phyloP scores from a whole-genome alignment of 2,888 invertebrate species.

The Amiota mariae region DNA sequence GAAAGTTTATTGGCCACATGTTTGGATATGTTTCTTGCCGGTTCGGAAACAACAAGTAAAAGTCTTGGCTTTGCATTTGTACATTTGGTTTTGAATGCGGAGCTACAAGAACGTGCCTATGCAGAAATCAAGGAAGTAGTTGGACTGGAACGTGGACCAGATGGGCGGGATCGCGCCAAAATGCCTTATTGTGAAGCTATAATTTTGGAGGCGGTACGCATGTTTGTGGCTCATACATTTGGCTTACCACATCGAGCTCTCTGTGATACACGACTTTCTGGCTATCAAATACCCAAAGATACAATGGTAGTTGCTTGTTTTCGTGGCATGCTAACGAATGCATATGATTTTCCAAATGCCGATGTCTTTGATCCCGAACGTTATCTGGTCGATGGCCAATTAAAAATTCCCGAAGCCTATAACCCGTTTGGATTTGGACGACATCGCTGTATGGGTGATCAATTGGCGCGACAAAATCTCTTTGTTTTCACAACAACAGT shows the following conservation, averaged over 20 bases:
- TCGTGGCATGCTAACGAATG: conserved; percentile 81
- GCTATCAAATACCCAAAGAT: conserved; percentile 86
- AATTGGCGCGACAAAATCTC: conserved; percentile 82
- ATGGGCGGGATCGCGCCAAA: conserved; percentile 81
- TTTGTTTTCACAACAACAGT: conserved; percentile 84
- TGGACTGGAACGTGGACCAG: conserved; percentile 80
- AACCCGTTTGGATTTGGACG: conserved; percentile 86
- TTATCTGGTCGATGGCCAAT: conserved; percentile 79
- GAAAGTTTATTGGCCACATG: conserved; percentile 85
- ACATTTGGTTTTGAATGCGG: conserved; percentile 81
- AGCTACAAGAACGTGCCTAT: conserved; percentile 83
- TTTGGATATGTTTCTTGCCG: conserved; percentile 90
- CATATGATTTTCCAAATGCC: conserved; percentile 80
- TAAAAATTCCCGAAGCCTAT: conserved; percentile 80
- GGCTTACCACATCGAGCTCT: conserved; percentile 87
- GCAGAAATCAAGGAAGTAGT: conserved; percentile 85
- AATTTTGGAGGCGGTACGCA: conserved; percentile 83
- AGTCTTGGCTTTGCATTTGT: conserved; percentile 85
- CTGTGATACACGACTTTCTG: conserved; percentile 81
- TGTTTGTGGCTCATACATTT: conserved; percentile 86
- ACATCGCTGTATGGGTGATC: conserved; percentile 88
- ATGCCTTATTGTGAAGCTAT: conserved; percentile 88
- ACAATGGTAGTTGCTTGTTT: conserved; percentile 87
- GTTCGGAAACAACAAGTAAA: conserved; percentile 89
- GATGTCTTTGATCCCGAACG: conserved; percentile 84